Percentiles rank a stretch among this genome's conserved stretches.
Evolutionary conservation across 1,140 invertebrate genomes (phyloP).

Genomic region (Zophobas atratus): DNA sequence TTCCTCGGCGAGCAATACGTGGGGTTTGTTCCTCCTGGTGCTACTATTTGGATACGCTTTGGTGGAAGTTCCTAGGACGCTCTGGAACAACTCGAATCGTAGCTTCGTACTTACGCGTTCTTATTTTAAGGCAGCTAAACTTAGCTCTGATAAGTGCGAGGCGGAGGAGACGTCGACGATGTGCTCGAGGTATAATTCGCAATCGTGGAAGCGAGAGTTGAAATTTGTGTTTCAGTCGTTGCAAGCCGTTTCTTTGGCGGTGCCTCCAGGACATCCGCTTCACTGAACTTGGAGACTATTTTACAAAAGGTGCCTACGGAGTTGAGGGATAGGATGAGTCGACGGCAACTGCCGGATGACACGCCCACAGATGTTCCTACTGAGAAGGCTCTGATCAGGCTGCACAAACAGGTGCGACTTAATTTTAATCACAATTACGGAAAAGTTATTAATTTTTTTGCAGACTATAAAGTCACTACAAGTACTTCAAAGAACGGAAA

Average conservation of each 20-base stretch:
- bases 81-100: conserved; percentile 89
- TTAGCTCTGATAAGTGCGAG: conserved; percentile 96
- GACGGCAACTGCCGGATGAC: conserved; percentile 76
- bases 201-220: conserved; percentile 5
- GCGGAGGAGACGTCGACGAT: conserved; percentile 97
- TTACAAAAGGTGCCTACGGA: conserved; percentile 88
- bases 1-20: conserved; percentile 99
- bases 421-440: conserved; percentile 33
- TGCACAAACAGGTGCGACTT: conserved; percentile 80
- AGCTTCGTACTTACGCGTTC: conserved; percentile 88
- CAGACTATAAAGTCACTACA: conserved; percentile 91
- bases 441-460: conserved; percentile 59
- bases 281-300: conserved; percentile 88
- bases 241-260: conserved; percentile 78
- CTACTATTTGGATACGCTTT: conserved; percentile 96
- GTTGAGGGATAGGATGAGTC: conserved; percentile 80
- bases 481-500: conserved; percentile 90
- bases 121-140: conserved; percentile 98
- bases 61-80: conserved; percentile 92
- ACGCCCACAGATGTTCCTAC: conserved; percentile 80
- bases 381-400: conserved; percentile 85
- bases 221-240: conserved; percentile 73
- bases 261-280: conserved; percentile 79
- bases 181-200: conserved; percentile 84
- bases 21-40: conserved; percentile 97